These are phyloP conservation scores for Antechinus stuartii DNA, from an alignment of 2,113 vertebrate species.

Conservation along the genomic window DNA sequence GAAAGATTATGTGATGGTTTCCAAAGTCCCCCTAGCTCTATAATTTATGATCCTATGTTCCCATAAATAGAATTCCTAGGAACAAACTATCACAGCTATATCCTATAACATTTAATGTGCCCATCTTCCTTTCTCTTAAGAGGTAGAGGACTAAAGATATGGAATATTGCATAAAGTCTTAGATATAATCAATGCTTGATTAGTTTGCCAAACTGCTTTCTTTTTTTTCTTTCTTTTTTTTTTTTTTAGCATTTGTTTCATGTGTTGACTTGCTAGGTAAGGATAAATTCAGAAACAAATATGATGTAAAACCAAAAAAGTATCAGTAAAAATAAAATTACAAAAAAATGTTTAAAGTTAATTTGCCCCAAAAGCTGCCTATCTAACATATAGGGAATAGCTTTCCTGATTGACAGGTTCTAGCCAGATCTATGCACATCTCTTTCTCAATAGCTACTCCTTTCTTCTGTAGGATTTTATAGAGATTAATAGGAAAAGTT, in stretches of 20 bases:
- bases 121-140: not conserved
- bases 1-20: not conserved
- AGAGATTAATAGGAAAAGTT: not conserved
- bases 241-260: not conserved
- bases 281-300: not conserved
- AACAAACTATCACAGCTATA: not conserved
- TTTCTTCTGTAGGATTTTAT: not conserved
- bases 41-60: not conserved
- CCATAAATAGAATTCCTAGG: not conserved
- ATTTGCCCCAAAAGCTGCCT: not conserved
- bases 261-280: not conserved
- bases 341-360: not conserved
- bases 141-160: too few species aligned
- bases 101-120: not conserved
- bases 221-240: not conserved
- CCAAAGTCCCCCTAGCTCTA: not conserved
- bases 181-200: not conserved
- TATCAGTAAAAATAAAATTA: not conserved
- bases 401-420: too few species aligned
- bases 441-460: not conserved
- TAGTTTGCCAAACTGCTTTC: not conserved
- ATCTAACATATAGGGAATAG: not conserved
- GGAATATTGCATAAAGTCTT: not conserved
- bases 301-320: not conserved
- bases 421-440: not conserved